Evolutionary conservation across 2,888 invertebrate species (phyloP).

Genomic region (Agriopis marginaria): DNA sequence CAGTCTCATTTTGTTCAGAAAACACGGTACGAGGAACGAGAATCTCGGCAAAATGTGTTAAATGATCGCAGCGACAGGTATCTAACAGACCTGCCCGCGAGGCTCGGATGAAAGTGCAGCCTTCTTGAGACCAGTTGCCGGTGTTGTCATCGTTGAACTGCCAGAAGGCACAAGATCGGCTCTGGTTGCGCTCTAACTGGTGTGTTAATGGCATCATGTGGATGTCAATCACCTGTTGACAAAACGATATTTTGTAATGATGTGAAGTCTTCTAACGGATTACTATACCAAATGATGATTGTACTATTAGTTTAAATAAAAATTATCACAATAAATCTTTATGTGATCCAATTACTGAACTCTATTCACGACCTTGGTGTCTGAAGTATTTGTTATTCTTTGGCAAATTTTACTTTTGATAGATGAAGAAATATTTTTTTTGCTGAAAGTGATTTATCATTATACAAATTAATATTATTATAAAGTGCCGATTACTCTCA

Average conservation of each 20-base stretch:
- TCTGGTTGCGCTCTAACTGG: constrained; percentile 62
- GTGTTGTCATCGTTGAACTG: constrained; percentile 72
- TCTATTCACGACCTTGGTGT: too few relatives aligned
- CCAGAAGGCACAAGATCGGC: constrained; percentile 85
- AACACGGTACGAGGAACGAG: constrained; percentile 72
- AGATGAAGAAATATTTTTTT: too few relatives aligned
- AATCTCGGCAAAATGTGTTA: constrained; percentile 87
- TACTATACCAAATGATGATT: too few relatives aligned
- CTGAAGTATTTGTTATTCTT: too few relatives aligned
- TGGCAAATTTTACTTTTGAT: too few relatives aligned
- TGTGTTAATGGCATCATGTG: constrained; percentile 67
- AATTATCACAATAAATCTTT: too few relatives aligned
- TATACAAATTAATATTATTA: too few relatives aligned
- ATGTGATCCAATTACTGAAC: too few relatives aligned
- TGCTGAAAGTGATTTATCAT: neutral
- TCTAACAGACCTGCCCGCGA: constrained; percentile 66
- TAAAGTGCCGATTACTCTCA: neutral
- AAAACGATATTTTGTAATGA: neutral
- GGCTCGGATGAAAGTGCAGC: constrained; percentile 77
- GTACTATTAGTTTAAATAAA: too few relatives aligned
- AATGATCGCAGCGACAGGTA: constrained; percentile 83
- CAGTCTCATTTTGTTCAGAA: constrained; percentile 67
- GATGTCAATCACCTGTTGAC: constrained; percentile 73
- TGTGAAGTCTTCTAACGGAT: neutral
- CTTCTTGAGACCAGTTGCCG: constrained; percentile 85